A percentile compares a stretch with the other conserved stretches of the same genome.
Conservation (phyloP, 2,797 vertebrate genomes). For the Pelochelys cantorii region DNA sequence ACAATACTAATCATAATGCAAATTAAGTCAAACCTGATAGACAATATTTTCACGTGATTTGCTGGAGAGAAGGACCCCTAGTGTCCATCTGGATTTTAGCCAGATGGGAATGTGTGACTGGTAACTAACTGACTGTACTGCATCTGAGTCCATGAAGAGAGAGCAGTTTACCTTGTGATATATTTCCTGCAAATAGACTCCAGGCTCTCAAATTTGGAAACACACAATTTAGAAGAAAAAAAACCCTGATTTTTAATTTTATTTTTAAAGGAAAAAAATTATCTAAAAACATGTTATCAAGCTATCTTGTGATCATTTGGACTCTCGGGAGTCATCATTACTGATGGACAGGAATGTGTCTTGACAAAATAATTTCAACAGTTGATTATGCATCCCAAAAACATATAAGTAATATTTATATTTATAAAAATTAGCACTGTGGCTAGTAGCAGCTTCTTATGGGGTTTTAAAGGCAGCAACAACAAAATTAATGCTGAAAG, state of each 20-base stretch:
- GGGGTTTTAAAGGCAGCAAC: constrained; percentile 66
- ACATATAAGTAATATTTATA: constrained; percentile 73
- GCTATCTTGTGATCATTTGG: constrained; percentile 58
- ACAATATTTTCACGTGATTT: constrained; percentile 58
- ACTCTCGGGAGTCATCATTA: constrained; percentile 70
- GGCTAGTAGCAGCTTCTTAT: constrained; percentile 64
- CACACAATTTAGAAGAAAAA: constrained; percentile 33
- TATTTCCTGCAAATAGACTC: constrained; percentile 50
- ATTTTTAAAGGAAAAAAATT: constrained; percentile 64
- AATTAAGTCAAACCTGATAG: constrained; percentile 66
- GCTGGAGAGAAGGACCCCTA: constrained; percentile 72
- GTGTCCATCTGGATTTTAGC: constrained; percentile 72
- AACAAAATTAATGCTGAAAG: constrained; percentile 64
- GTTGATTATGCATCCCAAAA: constrained; percentile 66
- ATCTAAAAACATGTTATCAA: constrained; percentile 60
- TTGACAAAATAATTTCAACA: constrained; percentile 70
- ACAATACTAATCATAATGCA: constrained; percentile 63
- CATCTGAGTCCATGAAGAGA: constrained; percentile 40
- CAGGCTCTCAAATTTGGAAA: constrained; percentile 55
- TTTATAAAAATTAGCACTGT: constrained; percentile 71
- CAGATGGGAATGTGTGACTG: constrained; percentile 46
- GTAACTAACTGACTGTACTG: constrained; percentile 5
- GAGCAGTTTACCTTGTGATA: constrained; percentile 48
- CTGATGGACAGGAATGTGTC: constrained; percentile 63
- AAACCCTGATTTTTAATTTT: constrained; percentile 2